Conservation (phyloP, 2,113 vertebrate genomes). For the Crotalus helleri region DNA sequence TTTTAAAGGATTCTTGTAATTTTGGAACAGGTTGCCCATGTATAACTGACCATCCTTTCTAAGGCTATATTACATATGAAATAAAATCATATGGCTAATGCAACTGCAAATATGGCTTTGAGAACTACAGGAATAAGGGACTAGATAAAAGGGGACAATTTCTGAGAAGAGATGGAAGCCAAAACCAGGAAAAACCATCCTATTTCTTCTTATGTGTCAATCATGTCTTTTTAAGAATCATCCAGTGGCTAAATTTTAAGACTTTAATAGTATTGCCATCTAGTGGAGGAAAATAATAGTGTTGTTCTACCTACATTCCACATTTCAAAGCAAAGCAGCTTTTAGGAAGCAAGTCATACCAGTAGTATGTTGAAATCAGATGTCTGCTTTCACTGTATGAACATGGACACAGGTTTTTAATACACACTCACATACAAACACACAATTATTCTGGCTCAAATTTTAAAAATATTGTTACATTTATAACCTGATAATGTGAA, state of each 20-base stretch:
- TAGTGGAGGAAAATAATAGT: background rate
- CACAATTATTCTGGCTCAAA: background rate
- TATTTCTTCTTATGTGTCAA: background rate
- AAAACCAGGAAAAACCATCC: background rate
- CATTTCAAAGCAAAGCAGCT: background rate
- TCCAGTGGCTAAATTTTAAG: background rate
- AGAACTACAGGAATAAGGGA: background rate
- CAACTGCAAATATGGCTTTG: background rate
- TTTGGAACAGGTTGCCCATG: background rate
- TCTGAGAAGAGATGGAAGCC: background rate
- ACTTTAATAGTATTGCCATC: slow-evolving; percentile 1
- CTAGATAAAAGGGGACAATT: background rate
- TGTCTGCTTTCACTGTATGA: background rate
- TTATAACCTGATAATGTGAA: background rate
- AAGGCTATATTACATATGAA: background rate
- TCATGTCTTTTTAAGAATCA: background rate
- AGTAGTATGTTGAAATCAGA: background rate
- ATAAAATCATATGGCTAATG: background rate
- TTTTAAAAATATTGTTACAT: background rate
- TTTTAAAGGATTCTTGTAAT: background rate
- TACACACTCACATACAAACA: background rate
- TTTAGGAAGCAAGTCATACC: background rate
- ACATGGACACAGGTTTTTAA: background rate
- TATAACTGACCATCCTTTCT: background rate
- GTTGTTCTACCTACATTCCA: background rate